Conservation (phyloP, 2,797 vertebrate species). For the Lycodopsis pacificus region DNA sequence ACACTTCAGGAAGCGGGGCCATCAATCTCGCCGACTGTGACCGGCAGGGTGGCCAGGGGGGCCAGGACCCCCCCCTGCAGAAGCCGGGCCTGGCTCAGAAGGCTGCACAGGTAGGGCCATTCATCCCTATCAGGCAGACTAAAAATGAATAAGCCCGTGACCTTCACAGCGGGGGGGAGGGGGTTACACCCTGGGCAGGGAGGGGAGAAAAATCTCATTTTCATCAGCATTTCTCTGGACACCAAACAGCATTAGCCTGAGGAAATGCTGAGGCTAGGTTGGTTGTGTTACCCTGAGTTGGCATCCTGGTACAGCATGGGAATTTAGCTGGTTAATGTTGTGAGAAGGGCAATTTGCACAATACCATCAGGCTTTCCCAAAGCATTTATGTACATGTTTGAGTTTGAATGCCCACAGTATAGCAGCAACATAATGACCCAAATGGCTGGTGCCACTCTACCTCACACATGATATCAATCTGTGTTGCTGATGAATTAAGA, state of each 20-base stretch:
- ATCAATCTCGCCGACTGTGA: conserved; percentile 78
- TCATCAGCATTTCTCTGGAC: conserved; percentile 77
- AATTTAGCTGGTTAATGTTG: conserved; percentile 81
- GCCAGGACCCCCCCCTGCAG: conserved; percentile 64
- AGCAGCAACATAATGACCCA: conserved; percentile 39
- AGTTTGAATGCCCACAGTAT: conserved; percentile 49
- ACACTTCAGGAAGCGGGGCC: conserved; percentile 63
- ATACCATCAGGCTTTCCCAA: conserved; percentile 62
- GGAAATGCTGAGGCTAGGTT: conserved; percentile 76
- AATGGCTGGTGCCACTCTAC: conserved; percentile 55
- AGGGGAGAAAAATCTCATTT: conserved; percentile 68
- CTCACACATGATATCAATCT: conserved; percentile 64
- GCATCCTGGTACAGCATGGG: conserved; percentile 61
- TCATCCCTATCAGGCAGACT: conserved; percentile 77
- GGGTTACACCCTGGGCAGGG: conserved; percentile 54
- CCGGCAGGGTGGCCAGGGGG: conserved; percentile 58
- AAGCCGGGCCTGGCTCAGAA: conserved; percentile 58
- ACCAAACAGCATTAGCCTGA: conserved; percentile 65
- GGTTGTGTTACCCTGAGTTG: conserved; percentile 72
- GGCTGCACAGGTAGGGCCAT: conserved; percentile 73
- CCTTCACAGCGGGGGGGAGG: conserved; percentile 77
- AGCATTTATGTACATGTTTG: conserved; percentile 63
- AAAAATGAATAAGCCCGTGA: conserved; percentile 79
- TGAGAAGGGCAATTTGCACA: conserved; percentile 81
- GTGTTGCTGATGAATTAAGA: conserved; percentile 60